Evolutionary conservation across 1,140 invertebrate species (phyloP).

Genomic region (Bombus soroeensis): DNA sequence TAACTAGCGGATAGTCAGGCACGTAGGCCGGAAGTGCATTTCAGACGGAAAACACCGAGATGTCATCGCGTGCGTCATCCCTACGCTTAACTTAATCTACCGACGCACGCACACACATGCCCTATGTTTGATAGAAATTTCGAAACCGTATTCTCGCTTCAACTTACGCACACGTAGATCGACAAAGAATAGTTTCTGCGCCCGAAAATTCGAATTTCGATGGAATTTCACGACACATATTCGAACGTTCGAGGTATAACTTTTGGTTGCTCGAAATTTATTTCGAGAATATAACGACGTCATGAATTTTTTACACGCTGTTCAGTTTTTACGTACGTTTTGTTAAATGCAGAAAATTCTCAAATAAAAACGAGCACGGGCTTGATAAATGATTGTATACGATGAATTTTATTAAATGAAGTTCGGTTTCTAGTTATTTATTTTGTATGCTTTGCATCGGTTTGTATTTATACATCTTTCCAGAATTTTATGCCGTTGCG

Average conservation of each 20-base stretch:
- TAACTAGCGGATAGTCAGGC: conserved; percentile 21
- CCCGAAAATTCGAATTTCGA: neutral
- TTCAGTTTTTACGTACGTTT: neutral
- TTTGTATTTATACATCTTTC: neutral
- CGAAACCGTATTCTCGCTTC: neutral
- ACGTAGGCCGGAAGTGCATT: conserved; percentile 64
- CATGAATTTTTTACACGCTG: neutral
- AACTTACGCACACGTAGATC: neutral
- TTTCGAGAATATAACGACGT: neutral
- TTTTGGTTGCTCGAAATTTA: neutral
- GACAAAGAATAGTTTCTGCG: neutral
- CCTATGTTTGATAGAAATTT: conserved; percentile 1
- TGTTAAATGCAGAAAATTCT: no score
- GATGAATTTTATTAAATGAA: neutral
- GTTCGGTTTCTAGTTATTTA: neutral
- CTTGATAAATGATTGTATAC: neutral
- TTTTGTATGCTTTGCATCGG: neutral
- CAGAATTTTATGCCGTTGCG: neutral
- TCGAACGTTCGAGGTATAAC: neutral
- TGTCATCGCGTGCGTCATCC: conserved; percentile 51
- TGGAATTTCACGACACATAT: neutral
- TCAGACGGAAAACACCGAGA: conserved; percentile 51
- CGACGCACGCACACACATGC: neutral
- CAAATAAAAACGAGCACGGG: no score
- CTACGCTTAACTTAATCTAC: conserved; percentile 56